Conservation (phyloP, 2,113 vertebrate genomes). For the Bufo gargarizans region DNA sequence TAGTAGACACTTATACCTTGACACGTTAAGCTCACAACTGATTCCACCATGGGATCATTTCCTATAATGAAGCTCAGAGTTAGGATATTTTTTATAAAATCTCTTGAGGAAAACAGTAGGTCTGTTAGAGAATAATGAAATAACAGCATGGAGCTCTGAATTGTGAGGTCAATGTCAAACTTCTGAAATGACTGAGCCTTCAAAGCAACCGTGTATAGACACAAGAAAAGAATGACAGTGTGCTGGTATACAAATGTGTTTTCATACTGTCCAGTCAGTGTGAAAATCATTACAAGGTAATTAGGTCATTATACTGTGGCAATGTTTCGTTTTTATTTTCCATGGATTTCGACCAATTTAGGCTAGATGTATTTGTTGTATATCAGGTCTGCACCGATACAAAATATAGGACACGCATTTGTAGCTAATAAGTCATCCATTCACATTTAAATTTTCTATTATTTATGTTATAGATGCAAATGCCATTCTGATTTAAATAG, state of each 20-base stretch:
- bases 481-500: not conserved
- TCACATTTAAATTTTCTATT: not conserved
- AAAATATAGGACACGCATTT: not conserved
- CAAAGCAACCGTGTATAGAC: not conserved
- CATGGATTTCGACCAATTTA: not conserved
- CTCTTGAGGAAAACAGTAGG: slow-evolving; percentile 7
- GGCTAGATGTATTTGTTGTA: not conserved
- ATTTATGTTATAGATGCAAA: not conserved
- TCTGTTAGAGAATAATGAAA: slow-evolving; percentile 43
- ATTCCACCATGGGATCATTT: slow-evolving; percentile 39
- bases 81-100: slow-evolving; percentile 10
- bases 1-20: slow-evolving; percentile 22
- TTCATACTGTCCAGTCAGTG: not conserved
- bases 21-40: slow-evolving; percentile 23
- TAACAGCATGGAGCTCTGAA: slow-evolving; percentile 25
- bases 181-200: slow-evolving; percentile 8
- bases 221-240: not conserved
- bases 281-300: not conserved
- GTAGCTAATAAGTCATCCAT: not conserved
- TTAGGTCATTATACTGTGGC: not conserved
- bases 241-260: not conserved
- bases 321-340: not conserved
- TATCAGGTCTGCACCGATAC: not conserved
- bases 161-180: slow-evolving; percentile 33
- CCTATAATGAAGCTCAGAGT: slow-evolving; percentile 11